A percentile compares a stretch with the other conserved stretches of the same genome.
Conservation (phyloP, 2,888 invertebrate species). For the Fissipunctia ypsillon region DNA sequence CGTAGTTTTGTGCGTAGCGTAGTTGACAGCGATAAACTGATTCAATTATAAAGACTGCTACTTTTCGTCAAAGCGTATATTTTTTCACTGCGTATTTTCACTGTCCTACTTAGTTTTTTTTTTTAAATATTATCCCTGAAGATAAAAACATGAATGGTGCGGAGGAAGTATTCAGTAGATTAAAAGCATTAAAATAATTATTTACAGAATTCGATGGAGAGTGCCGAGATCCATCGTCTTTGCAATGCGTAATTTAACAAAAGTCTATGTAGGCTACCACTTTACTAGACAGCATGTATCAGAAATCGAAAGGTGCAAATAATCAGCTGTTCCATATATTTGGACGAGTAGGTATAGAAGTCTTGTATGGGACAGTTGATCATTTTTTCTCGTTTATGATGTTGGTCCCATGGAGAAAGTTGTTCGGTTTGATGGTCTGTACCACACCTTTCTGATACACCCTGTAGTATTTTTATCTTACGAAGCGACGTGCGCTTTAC, state of each 20-base stretch:
- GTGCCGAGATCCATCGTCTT: neutral
- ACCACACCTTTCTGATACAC: too few species aligned
- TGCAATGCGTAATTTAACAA: conserved; percentile 15
- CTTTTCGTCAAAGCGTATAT: neutral
- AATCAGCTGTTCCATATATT: too few species aligned
- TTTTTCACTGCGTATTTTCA: neutral
- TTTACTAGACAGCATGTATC: neutral
- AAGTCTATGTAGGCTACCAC: neutral
- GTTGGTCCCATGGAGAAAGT: too few species aligned
- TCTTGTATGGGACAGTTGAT: too few species aligned
- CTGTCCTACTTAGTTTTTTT: neutral
- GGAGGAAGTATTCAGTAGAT: neutral
- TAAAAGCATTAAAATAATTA: conserved; percentile 4
- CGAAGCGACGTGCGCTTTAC: too few species aligned
- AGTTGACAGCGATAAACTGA: neutral
- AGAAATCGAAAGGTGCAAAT: too few species aligned
- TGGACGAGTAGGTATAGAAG: too few species aligned
- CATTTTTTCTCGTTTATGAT: too few species aligned
- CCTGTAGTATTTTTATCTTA: too few species aligned
- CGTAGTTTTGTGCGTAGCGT: conserved; percentile 20
- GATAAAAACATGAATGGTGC: neutral
- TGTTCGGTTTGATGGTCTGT: too few species aligned
- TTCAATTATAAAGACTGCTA: neutral
- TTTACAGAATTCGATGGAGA: conserved; percentile 39
- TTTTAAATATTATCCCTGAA: neutral